Percentiles rank a stretch among this genome's conserved stretches.
These are phyloP conservation scores for Artemia franciscana DNA, from an alignment of 1,140 invertebrate genomes.

Conservation along the genomic window DNA sequence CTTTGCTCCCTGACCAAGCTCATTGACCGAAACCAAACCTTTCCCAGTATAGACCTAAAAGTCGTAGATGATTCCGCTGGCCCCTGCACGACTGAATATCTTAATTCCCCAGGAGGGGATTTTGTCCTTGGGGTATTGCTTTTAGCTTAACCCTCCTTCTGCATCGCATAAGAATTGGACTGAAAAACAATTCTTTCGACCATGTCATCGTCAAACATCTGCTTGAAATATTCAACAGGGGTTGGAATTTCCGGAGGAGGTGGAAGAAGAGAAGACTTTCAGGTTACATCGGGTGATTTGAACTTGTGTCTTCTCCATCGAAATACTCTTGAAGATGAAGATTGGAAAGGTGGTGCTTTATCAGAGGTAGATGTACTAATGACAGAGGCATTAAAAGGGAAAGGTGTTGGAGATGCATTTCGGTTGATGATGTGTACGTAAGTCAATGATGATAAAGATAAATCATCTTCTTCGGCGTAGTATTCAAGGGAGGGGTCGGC, in stretches of 20 bases:
- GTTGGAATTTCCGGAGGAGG: not conserved
- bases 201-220: slow-evolving; percentile 1
- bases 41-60: slow-evolving; percentile 17
- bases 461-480: not conserved
- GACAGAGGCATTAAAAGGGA: not conserved
- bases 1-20: slow-evolving; percentile 18
- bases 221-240: not conserved
- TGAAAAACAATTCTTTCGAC: slow-evolving; percentile 2
- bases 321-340: not conserved
- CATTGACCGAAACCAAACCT: slow-evolving; percentile 15
- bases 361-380: not conserved
- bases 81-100: slow-evolving; percentile 14
- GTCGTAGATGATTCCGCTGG: slow-evolving; percentile 19
- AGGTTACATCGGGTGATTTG: not conserved
- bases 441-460: not conserved
- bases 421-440: not conserved
- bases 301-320: not conserved
- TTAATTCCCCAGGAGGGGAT: slow-evolving; percentile 11
- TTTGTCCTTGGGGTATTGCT: slow-evolving; percentile 13
- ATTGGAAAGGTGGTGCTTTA: not conserved
- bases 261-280: not conserved
- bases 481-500: not conserved
- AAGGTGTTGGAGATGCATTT: not conserved
- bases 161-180: slow-evolving; percentile 6
- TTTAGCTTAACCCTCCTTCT: slow-evolving; percentile 11